A percentile compares a stretch with the other conserved stretches of the same genome.
phyloP scores from a whole-genome alignment of 2,113 vertebrate species.

The Toxostoma redivivum region DNA sequence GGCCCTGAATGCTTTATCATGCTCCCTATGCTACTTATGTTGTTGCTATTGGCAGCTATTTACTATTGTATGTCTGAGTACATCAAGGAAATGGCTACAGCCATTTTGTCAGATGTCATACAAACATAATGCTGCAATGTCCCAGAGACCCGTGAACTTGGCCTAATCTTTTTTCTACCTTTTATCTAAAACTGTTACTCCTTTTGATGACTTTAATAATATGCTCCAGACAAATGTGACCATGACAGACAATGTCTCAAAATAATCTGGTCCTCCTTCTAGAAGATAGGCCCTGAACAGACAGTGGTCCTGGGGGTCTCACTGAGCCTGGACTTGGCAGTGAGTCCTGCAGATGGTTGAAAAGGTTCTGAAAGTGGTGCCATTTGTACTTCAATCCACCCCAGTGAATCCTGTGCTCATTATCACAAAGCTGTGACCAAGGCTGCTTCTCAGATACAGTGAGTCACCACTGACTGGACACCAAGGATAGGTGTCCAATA shows the following conservation, averaged over 20 bases:
- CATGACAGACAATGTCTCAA: background rate
- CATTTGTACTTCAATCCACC: background rate
- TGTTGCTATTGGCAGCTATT: background rate
- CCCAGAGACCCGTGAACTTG: background rate
- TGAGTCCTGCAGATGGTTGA: background rate
- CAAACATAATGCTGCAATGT: background rate
- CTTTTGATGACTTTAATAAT: background rate
- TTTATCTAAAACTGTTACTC: background rate
- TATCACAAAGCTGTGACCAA: background rate
- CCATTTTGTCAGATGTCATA: background rate
- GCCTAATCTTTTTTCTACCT: background rate
- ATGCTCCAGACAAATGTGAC: background rate
- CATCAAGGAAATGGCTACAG: background rate
- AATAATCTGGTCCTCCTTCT: background rate
- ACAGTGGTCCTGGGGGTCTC: background rate
- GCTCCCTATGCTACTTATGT: rapidly evolving
- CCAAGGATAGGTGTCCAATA: too few species aligned
- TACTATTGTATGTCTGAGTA: background rate
- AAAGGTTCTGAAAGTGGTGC: background rate
- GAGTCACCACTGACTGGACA: background rate
- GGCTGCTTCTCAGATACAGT: background rate
- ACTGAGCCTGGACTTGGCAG: background rate
- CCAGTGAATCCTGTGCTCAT: background rate
- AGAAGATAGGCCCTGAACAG: background rate
- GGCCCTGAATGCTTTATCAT: background rate